phyloP scores from a whole-genome alignment of 2,797 vertebrate species.

The Acridotheres tristis region DNA sequence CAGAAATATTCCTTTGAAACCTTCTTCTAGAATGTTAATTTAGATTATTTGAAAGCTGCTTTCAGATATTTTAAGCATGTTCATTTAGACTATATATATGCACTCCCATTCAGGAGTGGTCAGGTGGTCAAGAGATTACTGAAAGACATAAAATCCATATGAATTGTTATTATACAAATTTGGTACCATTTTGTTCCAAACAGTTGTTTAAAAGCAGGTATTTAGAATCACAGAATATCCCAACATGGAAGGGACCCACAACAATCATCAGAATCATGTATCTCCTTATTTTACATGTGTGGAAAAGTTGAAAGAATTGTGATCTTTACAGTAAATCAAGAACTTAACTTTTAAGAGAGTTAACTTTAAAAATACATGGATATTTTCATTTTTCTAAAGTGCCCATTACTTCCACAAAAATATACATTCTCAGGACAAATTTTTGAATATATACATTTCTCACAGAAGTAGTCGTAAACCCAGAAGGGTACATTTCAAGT shows the following conservation, averaged over 20 bases:
- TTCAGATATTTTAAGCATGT: background rate
- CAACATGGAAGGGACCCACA: background rate
- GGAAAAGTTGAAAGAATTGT: background rate
- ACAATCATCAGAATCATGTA: background rate
- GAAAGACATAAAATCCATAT: background rate
- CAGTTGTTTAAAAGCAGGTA: background rate
- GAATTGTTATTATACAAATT: background rate
- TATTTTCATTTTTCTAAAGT: background rate
- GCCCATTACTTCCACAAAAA: background rate
- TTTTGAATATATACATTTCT: background rate
- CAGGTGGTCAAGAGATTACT: background rate
- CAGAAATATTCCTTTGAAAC: slow-evolving; percentile 2
- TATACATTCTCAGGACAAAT: background rate
- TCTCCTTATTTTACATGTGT: background rate
- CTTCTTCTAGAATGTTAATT: background rate
- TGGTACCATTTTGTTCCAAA: background rate
- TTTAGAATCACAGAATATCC: background rate
- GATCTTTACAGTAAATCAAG: background rate
- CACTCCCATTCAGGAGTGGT: background rate
- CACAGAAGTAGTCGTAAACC: background rate
- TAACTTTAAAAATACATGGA: background rate
- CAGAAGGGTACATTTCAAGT: background rate
- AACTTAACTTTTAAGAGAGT: background rate
- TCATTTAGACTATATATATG: background rate
- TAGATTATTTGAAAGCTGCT: background rate